A percentile compares a stretch with the other conserved stretches of the same genome.
Conservation (phyloP, 37 sponge, comb jelly and placozoan genomes). For the Corticium candelabrum region DNA sequence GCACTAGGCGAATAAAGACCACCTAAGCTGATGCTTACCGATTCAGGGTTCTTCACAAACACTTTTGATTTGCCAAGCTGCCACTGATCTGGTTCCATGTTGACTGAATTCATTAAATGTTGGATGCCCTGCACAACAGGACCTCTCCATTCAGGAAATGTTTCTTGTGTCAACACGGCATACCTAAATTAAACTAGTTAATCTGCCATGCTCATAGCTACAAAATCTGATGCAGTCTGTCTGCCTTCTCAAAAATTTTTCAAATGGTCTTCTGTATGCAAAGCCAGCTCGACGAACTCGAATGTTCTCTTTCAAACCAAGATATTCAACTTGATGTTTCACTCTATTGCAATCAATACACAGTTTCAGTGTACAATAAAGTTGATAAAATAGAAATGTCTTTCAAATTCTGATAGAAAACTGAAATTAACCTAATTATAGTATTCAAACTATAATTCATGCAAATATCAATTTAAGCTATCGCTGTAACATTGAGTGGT, state of each 20-base stretch:
- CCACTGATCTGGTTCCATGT: constrained; percentile 97
- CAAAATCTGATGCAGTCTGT: not conserved
- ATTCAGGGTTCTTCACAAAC: constrained; percentile 93
- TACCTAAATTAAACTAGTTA: constrained; percentile 33
- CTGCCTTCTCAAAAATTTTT: constrained; percentile 80
- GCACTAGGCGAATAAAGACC: not conserved
- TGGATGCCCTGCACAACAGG: constrained; percentile 56
- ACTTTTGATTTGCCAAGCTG: constrained; percentile 86
- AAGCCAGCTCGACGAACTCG: constrained; percentile 93
- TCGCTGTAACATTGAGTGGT: no score
- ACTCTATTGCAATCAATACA: constrained; percentile 28
- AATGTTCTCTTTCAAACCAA: constrained; percentile 96
- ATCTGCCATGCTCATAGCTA: not conserved
- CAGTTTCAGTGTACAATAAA: no score
- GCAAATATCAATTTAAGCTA: no score
- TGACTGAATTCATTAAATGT: constrained; percentile 77
- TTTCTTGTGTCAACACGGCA: constrained; percentile 79
- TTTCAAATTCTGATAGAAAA: no score
- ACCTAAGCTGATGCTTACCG: constrained; percentile 40
- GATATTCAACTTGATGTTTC: constrained; percentile 92
- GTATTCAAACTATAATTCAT: no score
- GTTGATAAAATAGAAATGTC: no score
- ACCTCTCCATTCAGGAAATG: constrained; percentile 85
- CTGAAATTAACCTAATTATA: no score
- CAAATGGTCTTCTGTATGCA: constrained; percentile 87